phyloP scores from a whole-genome alignment of 2,113 vertebrate genomes.

The Parus major region DNA sequence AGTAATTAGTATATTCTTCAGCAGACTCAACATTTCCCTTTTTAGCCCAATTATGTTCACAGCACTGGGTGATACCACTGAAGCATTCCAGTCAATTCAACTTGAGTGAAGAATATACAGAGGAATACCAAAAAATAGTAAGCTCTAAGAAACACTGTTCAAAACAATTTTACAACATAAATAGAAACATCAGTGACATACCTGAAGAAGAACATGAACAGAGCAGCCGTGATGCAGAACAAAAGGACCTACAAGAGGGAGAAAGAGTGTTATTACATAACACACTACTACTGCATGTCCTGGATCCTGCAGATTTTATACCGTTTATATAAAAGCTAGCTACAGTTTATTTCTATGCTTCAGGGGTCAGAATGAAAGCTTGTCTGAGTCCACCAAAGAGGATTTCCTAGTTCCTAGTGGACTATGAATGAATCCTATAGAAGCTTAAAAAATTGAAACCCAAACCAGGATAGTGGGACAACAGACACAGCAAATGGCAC shows the following conservation, averaged over 20 bases:
- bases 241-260: conserved; percentile 80
- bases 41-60: neutral
- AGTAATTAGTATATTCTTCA: neutral
- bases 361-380: neutral
- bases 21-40: neutral
- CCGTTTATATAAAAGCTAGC: neutral
- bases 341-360: neutral
- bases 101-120: neutral
- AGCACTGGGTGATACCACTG: neutral
- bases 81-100: neutral
- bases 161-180: neutral
- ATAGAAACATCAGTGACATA: conserved; percentile 58
- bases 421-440: neutral
- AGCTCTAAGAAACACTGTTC: neutral
- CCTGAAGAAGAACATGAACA: conserved; percentile 91
- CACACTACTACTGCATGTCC: neutral
- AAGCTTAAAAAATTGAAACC: neutral
- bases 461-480: neutral
- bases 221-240: conserved; percentile 85
- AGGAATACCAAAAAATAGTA: neutral
- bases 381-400: neutral
- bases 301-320: neutral
- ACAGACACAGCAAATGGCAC: neutral
- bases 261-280: conserved; percentile 39
- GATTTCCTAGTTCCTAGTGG: neutral